Evolutionary conservation across 2,888 invertebrate species (phyloP).

Genomic region (Calephelis perditalis): DNA sequence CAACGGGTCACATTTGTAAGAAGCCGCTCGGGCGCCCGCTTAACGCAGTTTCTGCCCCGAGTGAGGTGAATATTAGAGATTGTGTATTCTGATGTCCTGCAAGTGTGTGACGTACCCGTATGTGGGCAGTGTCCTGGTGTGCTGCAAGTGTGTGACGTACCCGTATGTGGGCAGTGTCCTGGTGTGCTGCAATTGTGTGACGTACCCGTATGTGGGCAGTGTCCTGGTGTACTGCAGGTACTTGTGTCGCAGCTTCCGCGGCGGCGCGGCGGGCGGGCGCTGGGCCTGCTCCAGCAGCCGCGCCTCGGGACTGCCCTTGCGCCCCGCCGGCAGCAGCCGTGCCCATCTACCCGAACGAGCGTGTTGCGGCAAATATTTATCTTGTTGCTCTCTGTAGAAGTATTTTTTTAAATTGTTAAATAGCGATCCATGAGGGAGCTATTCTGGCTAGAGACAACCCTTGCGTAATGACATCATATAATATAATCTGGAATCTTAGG

Average conservation of each 20-base stretch:
- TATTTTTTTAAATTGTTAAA: no score
- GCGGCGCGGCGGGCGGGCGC: constrained; percentile 89
- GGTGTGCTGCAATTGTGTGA: constrained; percentile 79
- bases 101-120: constrained; percentile 82
- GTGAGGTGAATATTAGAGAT: no score
- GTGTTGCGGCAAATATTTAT: constrained; percentile 87
- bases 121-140: constrained; percentile 93
- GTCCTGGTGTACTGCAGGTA: constrained; percentile 95
- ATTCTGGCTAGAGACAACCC: no score
- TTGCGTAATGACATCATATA: no score
- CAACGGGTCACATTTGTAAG: no score
- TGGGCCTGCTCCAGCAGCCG: constrained; percentile 91
- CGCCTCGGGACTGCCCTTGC: constrained; percentile 92
- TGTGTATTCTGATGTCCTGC: no score
- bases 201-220: constrained; percentile 92
- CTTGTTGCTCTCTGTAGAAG: constrained; percentile 81
- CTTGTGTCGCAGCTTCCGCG: constrained; percentile 89
- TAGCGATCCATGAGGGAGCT: no score
- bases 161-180: constrained; percentile 95
- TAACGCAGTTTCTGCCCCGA: no score
- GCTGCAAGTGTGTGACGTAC: constrained; percentile 74
- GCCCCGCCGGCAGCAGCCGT: constrained; percentile 81
- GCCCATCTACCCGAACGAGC: constrained; percentile 86
- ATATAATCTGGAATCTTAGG: no score
- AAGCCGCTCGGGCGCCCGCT: no score